Percentiles rank a stretch among this genome's conserved stretches.
Conservation (phyloP, 2,797 vertebrate species). For the Squalus acanthias region DNA sequence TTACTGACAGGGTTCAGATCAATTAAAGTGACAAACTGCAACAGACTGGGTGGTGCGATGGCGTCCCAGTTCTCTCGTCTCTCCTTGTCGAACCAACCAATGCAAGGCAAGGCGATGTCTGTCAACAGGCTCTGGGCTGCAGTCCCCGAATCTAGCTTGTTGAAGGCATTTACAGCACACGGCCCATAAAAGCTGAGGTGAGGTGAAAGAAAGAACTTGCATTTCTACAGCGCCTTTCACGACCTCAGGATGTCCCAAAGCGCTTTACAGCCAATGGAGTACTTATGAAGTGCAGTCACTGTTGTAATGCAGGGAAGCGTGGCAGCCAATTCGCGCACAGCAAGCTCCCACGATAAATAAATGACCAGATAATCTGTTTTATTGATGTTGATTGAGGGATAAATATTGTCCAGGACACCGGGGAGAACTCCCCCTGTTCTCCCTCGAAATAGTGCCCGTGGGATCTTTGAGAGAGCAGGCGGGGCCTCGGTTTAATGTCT, state of each 20-base stretch:
- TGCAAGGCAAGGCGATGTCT: not conserved
- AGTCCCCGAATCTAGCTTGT: not conserved
- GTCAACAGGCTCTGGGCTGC: not conserved
- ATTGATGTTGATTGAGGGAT: not conserved
- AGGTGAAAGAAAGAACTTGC: not conserved
- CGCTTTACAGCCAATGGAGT: not conserved
- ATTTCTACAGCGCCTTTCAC: not conserved
- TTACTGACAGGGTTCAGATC: constrained; percentile 22
- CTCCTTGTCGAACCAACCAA: not conserved
- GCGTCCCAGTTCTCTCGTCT: not conserved
- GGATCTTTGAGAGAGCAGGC: not conserved
- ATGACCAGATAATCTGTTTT: not conserved
- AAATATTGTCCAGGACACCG: not conserved
- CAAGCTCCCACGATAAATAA: not conserved
- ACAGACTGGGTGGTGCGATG: not conserved
- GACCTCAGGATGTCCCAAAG: not conserved
- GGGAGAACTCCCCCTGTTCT: not conserved
- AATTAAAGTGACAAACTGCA: constrained; percentile 26
- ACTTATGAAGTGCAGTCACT: not conserved
- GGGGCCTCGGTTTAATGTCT: too few species aligned
- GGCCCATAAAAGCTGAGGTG: not conserved
- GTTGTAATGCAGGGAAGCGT: not conserved
- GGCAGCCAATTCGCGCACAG: not conserved
- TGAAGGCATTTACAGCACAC: not conserved
- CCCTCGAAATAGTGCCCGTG: not conserved